Conservation (phyloP, 2,797 vertebrate genomes). For the Rhadinocentrus ornatus region DNA sequence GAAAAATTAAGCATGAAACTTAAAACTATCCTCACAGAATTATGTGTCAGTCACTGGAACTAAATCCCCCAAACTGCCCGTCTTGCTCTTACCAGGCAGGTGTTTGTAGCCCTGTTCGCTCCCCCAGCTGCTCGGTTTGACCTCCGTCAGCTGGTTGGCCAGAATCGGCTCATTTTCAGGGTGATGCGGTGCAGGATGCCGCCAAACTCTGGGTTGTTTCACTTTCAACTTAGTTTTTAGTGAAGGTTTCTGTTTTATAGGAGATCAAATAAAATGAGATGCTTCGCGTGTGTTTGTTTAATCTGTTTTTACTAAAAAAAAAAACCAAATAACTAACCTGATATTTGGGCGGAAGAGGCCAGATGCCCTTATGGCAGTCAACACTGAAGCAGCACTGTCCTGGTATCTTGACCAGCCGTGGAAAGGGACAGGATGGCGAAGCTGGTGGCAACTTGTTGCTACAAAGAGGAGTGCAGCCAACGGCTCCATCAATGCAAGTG, state of each 20-base stretch:
- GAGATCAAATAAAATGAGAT: slow-evolving; percentile 14
- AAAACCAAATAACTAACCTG: slow-evolving; percentile 38
- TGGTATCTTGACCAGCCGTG: slow-evolving; percentile 78
- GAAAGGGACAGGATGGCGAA: slow-evolving; percentile 77
- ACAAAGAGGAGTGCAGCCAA: slow-evolving; percentile 84
- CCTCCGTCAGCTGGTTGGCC: slow-evolving; percentile 55
- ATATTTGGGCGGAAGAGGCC: slow-evolving; percentile 64
- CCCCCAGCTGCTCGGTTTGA: slow-evolving; percentile 67
- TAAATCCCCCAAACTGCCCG: not conserved
- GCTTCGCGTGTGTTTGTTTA: slow-evolving; percentile 11
- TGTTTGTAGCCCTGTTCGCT: slow-evolving; percentile 68
- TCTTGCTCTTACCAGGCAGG: slow-evolving; percentile 71
- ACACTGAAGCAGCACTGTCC: slow-evolving; percentile 84
- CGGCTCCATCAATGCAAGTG: slow-evolving; percentile 83
- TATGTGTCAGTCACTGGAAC: not conserved
- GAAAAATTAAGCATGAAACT: not conserved
- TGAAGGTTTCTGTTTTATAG: slow-evolving; percentile 52
- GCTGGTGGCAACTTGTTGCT: slow-evolving; percentile 75
- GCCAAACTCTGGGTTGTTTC: slow-evolving; percentile 24
- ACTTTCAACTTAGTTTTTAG: slow-evolving; percentile 27
- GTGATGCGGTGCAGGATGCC: slow-evolving; percentile 13
- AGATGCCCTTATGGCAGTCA: slow-evolving; percentile 75
- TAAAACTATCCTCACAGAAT: not conserved
- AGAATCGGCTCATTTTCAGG: slow-evolving; percentile 45
- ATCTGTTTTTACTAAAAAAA: not conserved